A percentile compares a stretch with the other conserved stretches of the same genome.
Conservation (phyloP, 2,113 vertebrate species). For the Leucoraja erinaceus region DNA sequence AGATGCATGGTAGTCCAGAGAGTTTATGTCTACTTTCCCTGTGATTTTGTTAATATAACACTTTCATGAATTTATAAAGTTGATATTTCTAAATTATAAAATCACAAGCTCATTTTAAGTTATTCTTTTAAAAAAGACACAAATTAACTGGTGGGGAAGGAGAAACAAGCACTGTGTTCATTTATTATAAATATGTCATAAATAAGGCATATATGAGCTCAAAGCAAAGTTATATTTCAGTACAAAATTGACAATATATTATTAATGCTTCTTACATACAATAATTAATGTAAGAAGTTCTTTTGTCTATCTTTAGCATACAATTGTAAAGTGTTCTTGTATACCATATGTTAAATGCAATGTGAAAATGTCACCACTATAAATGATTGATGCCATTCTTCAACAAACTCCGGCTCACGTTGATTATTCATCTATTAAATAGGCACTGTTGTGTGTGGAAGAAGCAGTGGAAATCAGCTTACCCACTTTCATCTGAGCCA, state of each 20-base stretch:
- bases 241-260: constrained; percentile 41
- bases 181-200: constrained; percentile 29
- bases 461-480: constrained; percentile 39
- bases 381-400: constrained; percentile 71
- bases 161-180: constrained; percentile 4
- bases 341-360: constrained; percentile 65
- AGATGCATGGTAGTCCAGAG: not conserved
- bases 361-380: constrained; percentile 64
- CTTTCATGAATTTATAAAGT: not conserved
- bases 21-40: not conserved
- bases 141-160: not conserved
- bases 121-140: not conserved
- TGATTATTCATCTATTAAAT: constrained; percentile 65
- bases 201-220: constrained; percentile 33
- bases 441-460: constrained; percentile 63
- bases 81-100: not conserved
- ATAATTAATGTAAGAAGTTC: constrained; percentile 42
- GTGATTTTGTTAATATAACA: not conserved
- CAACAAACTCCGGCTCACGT: constrained; percentile 53
- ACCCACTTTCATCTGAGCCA: constrained; percentile 67
- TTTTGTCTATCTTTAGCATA: constrained; percentile 53
- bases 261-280: constrained; percentile 48
- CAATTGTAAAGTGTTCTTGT: constrained; percentile 53
- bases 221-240: constrained; percentile 5
- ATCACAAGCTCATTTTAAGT: not conserved